phyloP scores from a whole-genome alignment of 2,113 vertebrate genomes.

The Myrmecophaga tridactyla region DNA sequence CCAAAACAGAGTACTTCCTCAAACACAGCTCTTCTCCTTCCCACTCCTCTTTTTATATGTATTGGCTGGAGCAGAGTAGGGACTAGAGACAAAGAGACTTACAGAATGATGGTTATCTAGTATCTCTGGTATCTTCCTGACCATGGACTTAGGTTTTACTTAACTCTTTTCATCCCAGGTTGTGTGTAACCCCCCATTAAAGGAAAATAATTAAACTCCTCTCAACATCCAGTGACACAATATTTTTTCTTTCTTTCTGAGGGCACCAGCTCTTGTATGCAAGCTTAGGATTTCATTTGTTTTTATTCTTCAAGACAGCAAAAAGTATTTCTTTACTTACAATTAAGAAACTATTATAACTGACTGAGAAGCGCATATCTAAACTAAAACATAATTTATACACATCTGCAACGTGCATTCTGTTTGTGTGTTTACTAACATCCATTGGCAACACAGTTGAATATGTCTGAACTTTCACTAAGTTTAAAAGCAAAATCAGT shows the following conservation, averaged over 20 bases:
- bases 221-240: background rate
- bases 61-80: fast-evolving
- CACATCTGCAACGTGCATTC: background rate
- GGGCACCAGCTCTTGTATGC: background rate
- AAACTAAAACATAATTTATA: background rate
- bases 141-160: background rate
- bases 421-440: background rate
- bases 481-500: background rate
- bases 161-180: background rate
- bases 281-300: background rate
- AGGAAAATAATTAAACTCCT: background rate
- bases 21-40: background rate
- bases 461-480: background rate
- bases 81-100: background rate
- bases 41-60: background rate
- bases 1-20: fast-evolving
- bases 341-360: background rate
- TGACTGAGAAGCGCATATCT: background rate
- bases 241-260: background rate
- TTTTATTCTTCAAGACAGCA: background rate
- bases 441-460: background rate
- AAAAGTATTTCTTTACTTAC: background rate
- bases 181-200: fast-evolving
- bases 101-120: background rate
- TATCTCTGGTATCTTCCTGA: background rate